Conservation (phyloP, 2,888 invertebrate genomes). For the Omphaloscelis lunosa region DNA sequence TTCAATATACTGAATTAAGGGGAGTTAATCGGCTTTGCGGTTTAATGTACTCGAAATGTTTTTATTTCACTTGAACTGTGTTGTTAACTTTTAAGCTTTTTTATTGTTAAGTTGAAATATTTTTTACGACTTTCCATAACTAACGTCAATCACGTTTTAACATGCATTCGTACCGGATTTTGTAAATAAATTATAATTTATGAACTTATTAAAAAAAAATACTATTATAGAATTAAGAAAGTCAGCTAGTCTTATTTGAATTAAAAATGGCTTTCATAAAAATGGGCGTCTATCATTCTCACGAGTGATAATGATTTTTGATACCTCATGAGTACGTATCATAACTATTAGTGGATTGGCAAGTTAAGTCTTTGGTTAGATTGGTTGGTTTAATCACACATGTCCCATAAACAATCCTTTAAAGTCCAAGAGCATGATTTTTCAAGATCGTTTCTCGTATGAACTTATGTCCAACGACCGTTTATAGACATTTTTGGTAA, state of each 20-base stretch:
- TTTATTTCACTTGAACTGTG: slow-evolving; percentile 28
- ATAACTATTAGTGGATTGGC: neutral
- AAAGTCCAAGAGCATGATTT: neutral
- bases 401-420: neutral
- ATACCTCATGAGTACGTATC: no score
- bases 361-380: neutral
- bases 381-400: neutral
- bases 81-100: slow-evolving; percentile 21
- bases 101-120: slow-evolving; percentile 8
- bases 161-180: slow-evolving; percentile 21
- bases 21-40: slow-evolving; percentile 29
- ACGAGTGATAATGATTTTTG: neutral
- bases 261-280: neutral
- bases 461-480: neutral
- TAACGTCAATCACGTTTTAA: slow-evolving; percentile 27
- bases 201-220: neutral
- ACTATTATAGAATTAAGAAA: neutral
- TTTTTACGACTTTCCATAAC: slow-evolving; percentile 13
- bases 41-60: slow-evolving; percentile 21
- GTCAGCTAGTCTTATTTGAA: neutral
- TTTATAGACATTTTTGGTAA: neutral
- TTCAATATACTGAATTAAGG: slow-evolving; percentile 43
- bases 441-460: no score
- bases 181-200: slow-evolving; percentile 8
- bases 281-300: neutral